Conservation (phyloP, 1,140 invertebrate genomes). For the Ephestia elutella region DNA sequence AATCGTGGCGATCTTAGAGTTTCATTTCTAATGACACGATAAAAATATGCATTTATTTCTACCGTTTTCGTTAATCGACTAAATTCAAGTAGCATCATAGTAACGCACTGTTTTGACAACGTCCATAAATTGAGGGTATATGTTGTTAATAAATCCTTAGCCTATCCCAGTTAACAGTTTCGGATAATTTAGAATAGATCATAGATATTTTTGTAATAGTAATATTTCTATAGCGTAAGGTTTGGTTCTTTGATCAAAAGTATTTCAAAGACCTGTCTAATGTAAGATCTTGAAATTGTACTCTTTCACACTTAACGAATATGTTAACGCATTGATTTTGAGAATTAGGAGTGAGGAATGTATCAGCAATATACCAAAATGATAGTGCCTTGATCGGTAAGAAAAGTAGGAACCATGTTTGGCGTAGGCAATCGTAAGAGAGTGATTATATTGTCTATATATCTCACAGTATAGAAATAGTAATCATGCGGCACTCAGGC, state of each 20-base stretch:
- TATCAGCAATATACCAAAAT: constrained; percentile 73
- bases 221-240: constrained; percentile 52
- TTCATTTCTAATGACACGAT: constrained; percentile 3
- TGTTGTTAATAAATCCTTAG: constrained; percentile 69
- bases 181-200: constrained; percentile 62
- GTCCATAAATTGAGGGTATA: constrained; percentile 58
- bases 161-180: constrained; percentile 64
- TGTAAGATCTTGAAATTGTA: constrained; percentile 53
- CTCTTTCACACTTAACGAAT: constrained; percentile 53
- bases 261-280: constrained; percentile 26
- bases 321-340: constrained; percentile 61
- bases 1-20: constrained; percentile 11
- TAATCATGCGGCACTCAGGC: constrained; percentile 67
- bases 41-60: constrained; percentile 36
- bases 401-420: constrained; percentile 43
- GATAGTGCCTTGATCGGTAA: constrained; percentile 68
- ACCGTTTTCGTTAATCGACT: constrained; percentile 40
- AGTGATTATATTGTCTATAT: constrained; percentile 71
- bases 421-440: constrained; percentile 38
- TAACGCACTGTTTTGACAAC: constrained; percentile 45
- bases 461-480: constrained; percentile 72
- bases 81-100: constrained; percentile 46
- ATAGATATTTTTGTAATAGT: constrained; percentile 73
- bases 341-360: constrained; percentile 67
- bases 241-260: constrained; percentile 23